Conservation (phyloP, 2,888 invertebrate genomes). For the Standfussiana lucernea region DNA sequence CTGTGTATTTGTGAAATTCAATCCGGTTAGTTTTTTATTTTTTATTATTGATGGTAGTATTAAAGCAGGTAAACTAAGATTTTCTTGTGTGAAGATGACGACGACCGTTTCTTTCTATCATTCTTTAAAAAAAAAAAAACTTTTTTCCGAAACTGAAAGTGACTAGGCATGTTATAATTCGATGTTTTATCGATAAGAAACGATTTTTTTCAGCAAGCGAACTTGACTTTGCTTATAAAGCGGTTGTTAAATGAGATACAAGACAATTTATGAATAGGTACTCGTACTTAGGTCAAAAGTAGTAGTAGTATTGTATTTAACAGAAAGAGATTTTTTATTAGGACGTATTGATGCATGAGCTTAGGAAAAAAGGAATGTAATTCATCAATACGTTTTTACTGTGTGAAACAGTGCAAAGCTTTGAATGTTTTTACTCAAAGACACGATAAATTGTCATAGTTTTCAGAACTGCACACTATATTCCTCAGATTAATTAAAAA, state of each 20-base stretch:
- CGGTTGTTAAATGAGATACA: not conserved
- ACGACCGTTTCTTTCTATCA: conserved; percentile 11
- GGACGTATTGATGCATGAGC: not conserved
- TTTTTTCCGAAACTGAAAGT: not conserved
- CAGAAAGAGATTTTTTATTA: too few relatives aligned
- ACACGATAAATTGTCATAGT: not conserved
- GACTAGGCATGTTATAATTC: not conserved
- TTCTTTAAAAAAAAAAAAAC: not conserved
- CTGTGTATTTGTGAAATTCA: conserved; percentile 86
- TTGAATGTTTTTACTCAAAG: not conserved
- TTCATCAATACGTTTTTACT: not conserved
- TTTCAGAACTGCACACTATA: not conserved
- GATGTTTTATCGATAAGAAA: not conserved
- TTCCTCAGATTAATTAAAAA: not conserved
- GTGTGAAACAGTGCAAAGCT: too few relatives aligned
- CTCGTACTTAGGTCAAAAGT: too few relatives aligned
- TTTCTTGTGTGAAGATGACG: conserved; percentile 80
- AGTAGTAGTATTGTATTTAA: too few relatives aligned
- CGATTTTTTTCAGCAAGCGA: not conserved
- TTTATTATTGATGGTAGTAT: conserved; percentile 62
- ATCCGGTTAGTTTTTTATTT: conserved; percentile 78
- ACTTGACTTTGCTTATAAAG: not conserved
- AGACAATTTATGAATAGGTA: not conserved
- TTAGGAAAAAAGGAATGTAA: not conserved
- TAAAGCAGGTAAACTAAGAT: conserved; percentile 64